Evolutionary conservation across 2,888 invertebrate genomes (phyloP).

Genomic region (Harpalus rufipes): DNA sequence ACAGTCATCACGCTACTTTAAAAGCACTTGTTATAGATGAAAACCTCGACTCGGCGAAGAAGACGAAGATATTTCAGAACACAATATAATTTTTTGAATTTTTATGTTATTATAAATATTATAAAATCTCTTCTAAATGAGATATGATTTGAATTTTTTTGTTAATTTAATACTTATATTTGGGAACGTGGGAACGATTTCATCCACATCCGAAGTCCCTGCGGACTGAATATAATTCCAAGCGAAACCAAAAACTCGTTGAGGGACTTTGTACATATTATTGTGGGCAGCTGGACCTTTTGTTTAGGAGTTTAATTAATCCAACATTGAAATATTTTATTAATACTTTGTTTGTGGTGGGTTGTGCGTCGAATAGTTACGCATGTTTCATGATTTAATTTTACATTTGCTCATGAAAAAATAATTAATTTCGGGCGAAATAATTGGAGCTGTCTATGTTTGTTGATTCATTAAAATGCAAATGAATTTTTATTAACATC

Average conservation of each 20-base stretch:
- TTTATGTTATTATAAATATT: too few relatives aligned
- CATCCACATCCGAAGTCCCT: not conserved
- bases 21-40: too few relatives aligned
- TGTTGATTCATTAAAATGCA: conserved; percentile 48
- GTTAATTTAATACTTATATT: too few relatives aligned
- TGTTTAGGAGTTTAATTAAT: conserved; percentile 33
- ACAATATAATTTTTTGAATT: too few relatives aligned
- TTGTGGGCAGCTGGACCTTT: conserved; percentile 8
- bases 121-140: too few relatives aligned
- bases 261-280: not conserved
- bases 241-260: not conserved
- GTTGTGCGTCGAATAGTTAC: conserved; percentile 2
- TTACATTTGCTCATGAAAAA: conserved; percentile 25
- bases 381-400: conserved; percentile 38
- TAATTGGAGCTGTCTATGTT: conserved; percentile 36
- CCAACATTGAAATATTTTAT: conserved; percentile 28
- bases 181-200: not conserved
- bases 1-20: too few relatives aligned
- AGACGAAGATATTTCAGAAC: too few relatives aligned
- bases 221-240: not conserved
- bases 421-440: conserved; percentile 35
- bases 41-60: too few relatives aligned
- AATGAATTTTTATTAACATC: conserved; percentile 39
- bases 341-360: not conserved
- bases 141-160: too few relatives aligned